Evolutionary conservation across 1,140 invertebrate species (phyloP).

Genomic region (Orussus abietinus): DNA sequence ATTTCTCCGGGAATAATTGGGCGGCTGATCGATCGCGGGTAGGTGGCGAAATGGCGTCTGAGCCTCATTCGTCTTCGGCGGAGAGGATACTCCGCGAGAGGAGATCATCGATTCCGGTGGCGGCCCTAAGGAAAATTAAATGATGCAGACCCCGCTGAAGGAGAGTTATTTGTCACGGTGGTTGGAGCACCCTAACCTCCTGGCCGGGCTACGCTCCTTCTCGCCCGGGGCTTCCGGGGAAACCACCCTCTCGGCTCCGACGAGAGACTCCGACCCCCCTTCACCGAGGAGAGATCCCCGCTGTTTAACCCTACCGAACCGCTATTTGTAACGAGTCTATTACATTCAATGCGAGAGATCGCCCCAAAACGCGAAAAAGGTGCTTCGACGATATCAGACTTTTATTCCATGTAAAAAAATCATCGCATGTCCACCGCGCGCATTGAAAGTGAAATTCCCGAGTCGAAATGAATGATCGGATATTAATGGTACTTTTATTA

Average conservation of each 20-base stretch:
- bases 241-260: conserved; percentile 13
- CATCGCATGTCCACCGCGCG: too few relatives aligned
- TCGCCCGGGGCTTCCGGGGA: conserved; percentile 12
- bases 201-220: not conserved
- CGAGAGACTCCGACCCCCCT: conserved; percentile 2
- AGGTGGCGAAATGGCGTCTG: conserved; percentile 46
- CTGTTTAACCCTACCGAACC: conserved; percentile 31
- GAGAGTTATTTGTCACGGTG: conserved; percentile 51
- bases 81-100: conserved; percentile 43
- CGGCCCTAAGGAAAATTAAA: conserved; percentile 53
- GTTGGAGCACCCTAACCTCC: conserved; percentile 21
- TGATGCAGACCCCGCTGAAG: conserved; percentile 50
- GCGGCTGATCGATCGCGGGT: conserved; percentile 42
- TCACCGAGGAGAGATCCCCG: conserved; percentile 20
- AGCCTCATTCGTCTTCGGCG: conserved; percentile 51
- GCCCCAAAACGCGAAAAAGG: not conserved
- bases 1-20: conserved; percentile 50
- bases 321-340: conserved; percentile 38
- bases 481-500: too few relatives aligned
- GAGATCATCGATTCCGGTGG: conserved; percentile 50
- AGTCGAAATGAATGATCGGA: too few relatives aligned
- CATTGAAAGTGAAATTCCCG: too few relatives aligned
- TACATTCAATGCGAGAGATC: conserved; percentile 24
- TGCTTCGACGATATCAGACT: too few relatives aligned
- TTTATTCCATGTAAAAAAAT: too few relatives aligned